These are phyloP conservation scores for Lindbergichthys nudifrons DNA, from an alignment of 2,797 vertebrate genomes.

Conservation along the genomic window DNA sequence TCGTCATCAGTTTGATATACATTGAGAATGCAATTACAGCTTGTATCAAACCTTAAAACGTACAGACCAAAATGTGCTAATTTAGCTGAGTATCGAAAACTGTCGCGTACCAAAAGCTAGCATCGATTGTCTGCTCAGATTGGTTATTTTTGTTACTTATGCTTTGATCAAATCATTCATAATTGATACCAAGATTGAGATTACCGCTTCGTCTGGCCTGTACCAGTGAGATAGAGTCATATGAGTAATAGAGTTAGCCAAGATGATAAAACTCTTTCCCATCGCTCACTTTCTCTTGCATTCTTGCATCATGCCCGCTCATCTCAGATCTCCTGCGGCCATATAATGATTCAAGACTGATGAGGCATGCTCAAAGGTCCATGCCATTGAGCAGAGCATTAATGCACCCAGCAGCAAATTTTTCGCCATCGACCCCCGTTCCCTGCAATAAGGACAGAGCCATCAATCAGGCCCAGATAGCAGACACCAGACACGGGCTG, in stretches of 20 bases:
- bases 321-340: constrained; percentile 68
- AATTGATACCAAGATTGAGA: constrained; percentile 5
- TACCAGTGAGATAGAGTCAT: constrained; percentile 38
- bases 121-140: neutral
- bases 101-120: neutral
- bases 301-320: constrained; percentile 68
- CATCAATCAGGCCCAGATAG: constrained; percentile 81
- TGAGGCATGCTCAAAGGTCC: constrained; percentile 81
- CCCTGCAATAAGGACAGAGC: constrained; percentile 77
- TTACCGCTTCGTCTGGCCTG: constrained; percentile 24
- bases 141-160: neutral
- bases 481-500: constrained; percentile 76
- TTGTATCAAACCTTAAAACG: neutral
- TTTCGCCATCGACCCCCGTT: constrained; percentile 80
- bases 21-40: neutral
- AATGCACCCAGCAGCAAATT: constrained; percentile 83
- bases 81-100: neutral
- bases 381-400: constrained; percentile 78
- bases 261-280: constrained; percentile 62
- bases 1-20: neutral
- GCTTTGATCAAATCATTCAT: neutral
- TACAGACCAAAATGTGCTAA: neutral
- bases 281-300: constrained; percentile 35
- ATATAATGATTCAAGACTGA: constrained; percentile 81
- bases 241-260: constrained; percentile 57